Evolutionary conservation across 2,888 invertebrate species (phyloP).

Genomic region (Argyra leucocephala): DNA sequence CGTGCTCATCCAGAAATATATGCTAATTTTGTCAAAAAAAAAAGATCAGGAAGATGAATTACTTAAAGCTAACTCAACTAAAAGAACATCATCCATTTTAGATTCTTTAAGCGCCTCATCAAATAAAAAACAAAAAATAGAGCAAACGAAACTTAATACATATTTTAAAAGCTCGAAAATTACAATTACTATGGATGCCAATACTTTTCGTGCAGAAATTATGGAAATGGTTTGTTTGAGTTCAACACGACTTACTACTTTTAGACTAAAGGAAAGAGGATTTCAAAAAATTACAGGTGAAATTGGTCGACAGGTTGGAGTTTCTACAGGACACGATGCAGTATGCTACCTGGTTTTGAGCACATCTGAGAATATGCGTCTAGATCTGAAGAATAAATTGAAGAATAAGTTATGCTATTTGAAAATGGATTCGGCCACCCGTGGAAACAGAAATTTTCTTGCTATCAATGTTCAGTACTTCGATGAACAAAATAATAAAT

Average conservation of each 20-base stretch:
- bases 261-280: conserved; percentile 10
- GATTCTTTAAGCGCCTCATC: conserved; percentile 6
- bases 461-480: conserved; percentile 9
- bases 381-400: conserved; percentile 11
- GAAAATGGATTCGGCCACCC: background rate
- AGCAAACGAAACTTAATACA: conserved; percentile 8
- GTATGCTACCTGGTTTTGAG: conserved; percentile 7
- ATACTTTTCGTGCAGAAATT: conserved; percentile 11
- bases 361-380: conserved; percentile 7
- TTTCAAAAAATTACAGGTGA: conserved; percentile 11
- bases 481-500: background rate
- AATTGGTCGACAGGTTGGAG: conserved; percentile 8
- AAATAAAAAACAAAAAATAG: conserved; percentile 10
- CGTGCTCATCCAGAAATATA: conserved; percentile 8
- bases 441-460: conserved; percentile 1
- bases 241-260: conserved; percentile 12
- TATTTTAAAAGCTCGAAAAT: conserved; percentile 9
- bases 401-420: conserved; percentile 10
- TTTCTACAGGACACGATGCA: conserved; percentile 10
- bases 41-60: conserved; percentile 8
- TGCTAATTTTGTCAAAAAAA: conserved; percentile 2
- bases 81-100: conserved; percentile 8
- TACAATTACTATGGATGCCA: conserved; percentile 12
- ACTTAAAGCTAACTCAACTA: conserved; percentile 6
- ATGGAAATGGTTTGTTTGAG: conserved; percentile 13